These are phyloP conservation scores for Phaonia tiefii DNA, from an alignment of 2,888 invertebrate species.

Conservation along the genomic window DNA sequence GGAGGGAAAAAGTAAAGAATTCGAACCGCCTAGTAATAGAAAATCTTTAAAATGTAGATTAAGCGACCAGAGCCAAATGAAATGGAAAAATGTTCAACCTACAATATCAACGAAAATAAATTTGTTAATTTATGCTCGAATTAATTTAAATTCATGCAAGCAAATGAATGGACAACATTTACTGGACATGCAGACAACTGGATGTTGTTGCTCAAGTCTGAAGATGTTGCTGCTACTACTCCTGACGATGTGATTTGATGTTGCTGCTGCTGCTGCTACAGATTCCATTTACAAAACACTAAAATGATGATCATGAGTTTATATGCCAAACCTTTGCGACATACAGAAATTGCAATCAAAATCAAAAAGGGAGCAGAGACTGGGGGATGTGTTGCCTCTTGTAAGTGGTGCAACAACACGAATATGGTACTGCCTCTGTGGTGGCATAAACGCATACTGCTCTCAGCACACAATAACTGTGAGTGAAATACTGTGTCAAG, in stretches of 20 bases:
- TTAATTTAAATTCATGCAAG: conserved; percentile 56
- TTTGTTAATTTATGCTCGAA: conserved; percentile 54
- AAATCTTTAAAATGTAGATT: conserved; percentile 12
- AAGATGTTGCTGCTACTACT: conserved; percentile 20
- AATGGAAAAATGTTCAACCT: conserved; percentile 29
- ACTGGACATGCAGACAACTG: conserved; percentile 2
- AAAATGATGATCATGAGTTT: conserved; percentile 46
- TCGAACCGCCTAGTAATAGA: conserved; percentile 29
- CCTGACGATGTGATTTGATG: conserved; percentile 32
- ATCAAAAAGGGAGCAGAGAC: no score
- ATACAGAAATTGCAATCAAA: conserved; percentile 52
- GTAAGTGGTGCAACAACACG: no score
- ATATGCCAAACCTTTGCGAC: conserved; percentile 28
- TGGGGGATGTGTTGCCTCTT: no score
- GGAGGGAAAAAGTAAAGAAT: conserved; percentile 1
- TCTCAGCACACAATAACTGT: conserved; percentile 69
- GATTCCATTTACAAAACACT: conserved; percentile 55
- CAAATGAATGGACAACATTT: conserved; percentile 14
- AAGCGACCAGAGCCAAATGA: not conserved
- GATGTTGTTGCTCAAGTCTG: conserved; percentile 11
- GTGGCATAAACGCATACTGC: no score
- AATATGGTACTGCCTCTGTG: conserved; percentile 27
- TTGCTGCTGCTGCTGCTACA: conserved; percentile 18
- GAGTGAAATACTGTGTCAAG: conserved; percentile 73
- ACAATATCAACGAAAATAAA: conserved; percentile 58